Base-by-base conservation (phyloP, 2,888 invertebrate species). In the Andrena bicolor region DNA sequence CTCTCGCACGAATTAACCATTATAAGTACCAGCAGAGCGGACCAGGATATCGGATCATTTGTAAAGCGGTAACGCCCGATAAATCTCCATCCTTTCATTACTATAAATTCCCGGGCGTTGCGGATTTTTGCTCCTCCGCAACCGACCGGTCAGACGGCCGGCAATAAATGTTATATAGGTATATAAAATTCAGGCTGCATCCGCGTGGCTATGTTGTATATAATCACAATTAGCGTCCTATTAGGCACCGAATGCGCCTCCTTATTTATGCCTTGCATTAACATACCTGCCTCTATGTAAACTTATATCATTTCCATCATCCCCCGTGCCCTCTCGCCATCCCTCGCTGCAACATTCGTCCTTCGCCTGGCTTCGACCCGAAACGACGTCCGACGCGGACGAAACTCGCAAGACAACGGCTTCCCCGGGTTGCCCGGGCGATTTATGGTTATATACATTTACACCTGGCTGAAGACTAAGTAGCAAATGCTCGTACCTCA, bases 181-280 rank as follows among this genome's bases (percentile, higher is more conserved):
- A 74, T 89, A 88, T 88, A 90, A 89, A 87, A 86, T 87, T 86
- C 60, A 85, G 76, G 79, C 86, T 85, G 82, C 78, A 86, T 88
- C 83, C 84, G 83, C 72, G 70, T 82, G 86, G 79, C 85, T 73
- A 49, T 83, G 88, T 84, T 89, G 83, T 90, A 90, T 88, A 90
- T 89, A 90, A 89, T 90, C 88, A 90, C 83, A 90, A 90, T 90
- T 90, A 89, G 85, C 83, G 88, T 90, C 86, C 82, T 89, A 89
- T 86, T 90, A 87, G 83, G 82, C 82, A 76, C 74, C 85, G 80
- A 87, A 88, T 82, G 80, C 66, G 82, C 73, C 75, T 79, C 66
- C 76, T 88, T 90, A 90, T 90, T 90, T 90, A 90, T 85, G 82
- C 60, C 73, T 70, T 23, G 69, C 80, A 82, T 85, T 85, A 87